A percentile compares a stretch with the other conserved stretches of the same genome.
Conservation (phyloP, 2,888 invertebrate genomes). For the Drosophila greeni region DNA sequence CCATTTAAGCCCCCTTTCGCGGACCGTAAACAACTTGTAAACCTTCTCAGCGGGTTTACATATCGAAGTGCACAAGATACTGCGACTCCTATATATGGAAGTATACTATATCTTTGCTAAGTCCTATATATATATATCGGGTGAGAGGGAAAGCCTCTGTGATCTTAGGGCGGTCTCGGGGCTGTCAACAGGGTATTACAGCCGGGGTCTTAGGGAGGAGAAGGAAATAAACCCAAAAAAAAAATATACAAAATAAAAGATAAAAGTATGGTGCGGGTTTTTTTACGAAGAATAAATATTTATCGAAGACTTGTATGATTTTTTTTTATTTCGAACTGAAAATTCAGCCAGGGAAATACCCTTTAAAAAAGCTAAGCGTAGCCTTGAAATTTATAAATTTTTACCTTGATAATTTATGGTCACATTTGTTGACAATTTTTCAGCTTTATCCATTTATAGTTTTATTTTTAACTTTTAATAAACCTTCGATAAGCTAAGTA, state of each 20-base stretch:
- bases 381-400: neutral
- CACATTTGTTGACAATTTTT: neutral
- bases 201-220: slow-evolving; percentile 22
- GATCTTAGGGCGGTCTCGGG: slow-evolving; percentile 34
- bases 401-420: slow-evolving; percentile 1
- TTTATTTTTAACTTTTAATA: neutral
- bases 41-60: slow-evolving; percentile 32
- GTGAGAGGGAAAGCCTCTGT: slow-evolving; percentile 24
- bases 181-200: slow-evolving; percentile 34
- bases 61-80: slow-evolving; percentile 17
- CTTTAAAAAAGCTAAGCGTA: neutral
- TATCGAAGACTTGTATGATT: neutral
- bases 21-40: slow-evolving; percentile 48
- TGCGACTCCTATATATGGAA: slow-evolving; percentile 1
- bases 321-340: neutral
- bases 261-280: slow-evolving; percentile 17
- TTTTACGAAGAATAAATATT: slow-evolving; percentile 1
- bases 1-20: slow-evolving; percentile 51
- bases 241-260: slow-evolving; percentile 24
- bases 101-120: neutral
- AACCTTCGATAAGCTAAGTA: slow-evolving; percentile 3
- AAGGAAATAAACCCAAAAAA: slow-evolving; percentile 30
- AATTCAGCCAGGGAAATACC: neutral
- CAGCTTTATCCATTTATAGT: slow-evolving; percentile 2
- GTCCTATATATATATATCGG: slow-evolving; percentile 17